phyloP scores from a whole-genome alignment of 2,113 vertebrate genomes.

The Chitala chitala region DNA sequence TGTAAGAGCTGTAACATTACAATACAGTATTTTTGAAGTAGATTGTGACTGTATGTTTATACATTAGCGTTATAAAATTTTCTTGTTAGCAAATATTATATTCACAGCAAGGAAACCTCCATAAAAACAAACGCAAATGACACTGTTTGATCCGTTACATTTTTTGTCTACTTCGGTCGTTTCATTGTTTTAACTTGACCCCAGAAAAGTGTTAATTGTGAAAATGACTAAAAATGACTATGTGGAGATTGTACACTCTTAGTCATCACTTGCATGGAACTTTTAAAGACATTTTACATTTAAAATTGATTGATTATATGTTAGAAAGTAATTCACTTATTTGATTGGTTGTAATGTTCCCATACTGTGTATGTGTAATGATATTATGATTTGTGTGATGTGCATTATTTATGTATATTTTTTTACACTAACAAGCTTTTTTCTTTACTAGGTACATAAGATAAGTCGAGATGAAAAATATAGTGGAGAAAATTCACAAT shows the following conservation, averaged over 20 bases:
- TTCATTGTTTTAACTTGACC: too few relatives aligned
- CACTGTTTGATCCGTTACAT: not conserved
- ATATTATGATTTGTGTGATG: not conserved
- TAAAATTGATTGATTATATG: too few relatives aligned
- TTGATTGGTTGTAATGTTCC: not conserved
- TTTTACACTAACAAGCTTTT: not conserved
- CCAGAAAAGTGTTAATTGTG: too few relatives aligned
- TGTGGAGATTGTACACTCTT: not conserved
- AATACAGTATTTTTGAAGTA: too few relatives aligned
- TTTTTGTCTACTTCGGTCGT: not conserved
- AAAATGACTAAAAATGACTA: too few relatives aligned
- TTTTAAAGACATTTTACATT: too few relatives aligned
- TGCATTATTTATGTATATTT: not conserved
- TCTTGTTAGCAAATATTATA: too few relatives aligned
- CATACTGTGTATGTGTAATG: not conserved
- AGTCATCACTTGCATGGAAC: too few relatives aligned
- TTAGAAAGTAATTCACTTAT: too few relatives aligned
- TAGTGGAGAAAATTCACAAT: conserved; percentile 71
- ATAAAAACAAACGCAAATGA: not conserved
- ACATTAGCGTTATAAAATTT: too few relatives aligned
- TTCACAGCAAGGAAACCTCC: not conserved
- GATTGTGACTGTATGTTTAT: too few relatives aligned
- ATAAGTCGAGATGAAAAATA: conserved; percentile 68
- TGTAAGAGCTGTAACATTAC: too few relatives aligned
- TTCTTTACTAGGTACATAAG: conserved; percentile 67